These are phyloP conservation scores for Melinaea menophilus DNA, from an alignment of 2,888 invertebrate species.

Conservation along the genomic window DNA sequence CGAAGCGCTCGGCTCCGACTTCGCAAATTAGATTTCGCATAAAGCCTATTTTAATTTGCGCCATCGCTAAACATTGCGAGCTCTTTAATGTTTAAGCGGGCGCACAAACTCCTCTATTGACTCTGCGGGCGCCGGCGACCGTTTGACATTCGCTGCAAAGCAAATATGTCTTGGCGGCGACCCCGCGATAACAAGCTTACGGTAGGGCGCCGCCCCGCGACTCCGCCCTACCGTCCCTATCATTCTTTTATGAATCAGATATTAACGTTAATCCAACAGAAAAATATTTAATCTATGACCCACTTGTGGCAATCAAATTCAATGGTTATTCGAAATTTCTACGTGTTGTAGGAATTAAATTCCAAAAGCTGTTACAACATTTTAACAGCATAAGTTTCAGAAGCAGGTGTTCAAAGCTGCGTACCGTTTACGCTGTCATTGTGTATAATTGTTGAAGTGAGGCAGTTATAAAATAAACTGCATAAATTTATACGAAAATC, in stretches of 20 bases:
- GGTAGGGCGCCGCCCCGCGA: slow-evolving; percentile 48
- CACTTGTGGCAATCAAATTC: slow-evolving; percentile 8
- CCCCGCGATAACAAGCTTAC: slow-evolving; percentile 69
- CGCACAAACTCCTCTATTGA: slow-evolving; percentile 60
- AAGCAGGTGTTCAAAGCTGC: slow-evolving; percentile 57
- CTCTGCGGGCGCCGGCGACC: slow-evolving; percentile 49
- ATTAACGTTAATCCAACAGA: slow-evolving; percentile 59
- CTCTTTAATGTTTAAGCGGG: slow-evolving; percentile 73
- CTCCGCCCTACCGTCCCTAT: slow-evolving; percentile 56
- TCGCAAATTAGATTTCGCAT: slow-evolving; percentile 75
- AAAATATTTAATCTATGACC: slow-evolving; percentile 51
- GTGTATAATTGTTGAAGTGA: slow-evolving; percentile 41
- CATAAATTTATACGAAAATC: slow-evolving; percentile 61
- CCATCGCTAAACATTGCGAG: slow-evolving; percentile 70
- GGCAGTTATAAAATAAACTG: slow-evolving; percentile 59
- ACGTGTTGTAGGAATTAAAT: slow-evolving; percentile 15
- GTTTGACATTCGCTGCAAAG: slow-evolving; percentile 67
- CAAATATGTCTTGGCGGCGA: slow-evolving; percentile 66
- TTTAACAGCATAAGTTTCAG: slow-evolving; percentile 47
- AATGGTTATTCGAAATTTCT: slow-evolving; percentile 12
- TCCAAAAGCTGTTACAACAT: slow-evolving; percentile 44
- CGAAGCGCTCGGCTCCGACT: slow-evolving; percentile 60
- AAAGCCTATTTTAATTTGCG: slow-evolving; percentile 77
- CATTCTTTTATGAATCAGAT: slow-evolving; percentile 73
- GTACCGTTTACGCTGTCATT: slow-evolving; percentile 39